phyloP scores from a whole-genome alignment of 1,140 invertebrate genomes.

The Bradynema listronoti region DNA sequence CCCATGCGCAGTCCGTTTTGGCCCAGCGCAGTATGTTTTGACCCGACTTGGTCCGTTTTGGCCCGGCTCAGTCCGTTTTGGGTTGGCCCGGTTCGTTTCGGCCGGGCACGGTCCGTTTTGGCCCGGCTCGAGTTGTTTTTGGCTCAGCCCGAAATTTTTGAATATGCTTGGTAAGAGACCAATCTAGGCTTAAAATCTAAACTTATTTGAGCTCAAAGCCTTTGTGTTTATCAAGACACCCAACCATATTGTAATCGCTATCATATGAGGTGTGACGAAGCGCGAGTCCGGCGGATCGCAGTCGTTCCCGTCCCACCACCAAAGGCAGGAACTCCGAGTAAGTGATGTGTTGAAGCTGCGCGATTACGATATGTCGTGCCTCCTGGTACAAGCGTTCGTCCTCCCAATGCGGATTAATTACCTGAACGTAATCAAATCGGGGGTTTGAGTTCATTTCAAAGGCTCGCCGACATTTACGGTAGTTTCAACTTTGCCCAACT shows the following conservation, averaged over 20 bases:
- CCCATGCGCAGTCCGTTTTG: too few relatives aligned
- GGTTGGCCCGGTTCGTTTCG: too few relatives aligned
- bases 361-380: conserved; percentile 68
- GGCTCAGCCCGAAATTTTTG: too few relatives aligned
- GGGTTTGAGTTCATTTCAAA: too few relatives aligned
- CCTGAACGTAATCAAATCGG: conserved; percentile 8
- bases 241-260: conserved; percentile 52
- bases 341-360: conserved; percentile 56
- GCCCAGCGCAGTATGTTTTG: too few relatives aligned
- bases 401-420: conserved; percentile 79
- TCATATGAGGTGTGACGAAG: conserved; percentile 42
- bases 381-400: conserved; percentile 88
- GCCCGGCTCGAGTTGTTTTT: too few relatives aligned
- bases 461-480: too few relatives aligned
- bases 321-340: conserved; percentile 59
- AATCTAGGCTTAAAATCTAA: background rate
- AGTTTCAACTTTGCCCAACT: too few relatives aligned
- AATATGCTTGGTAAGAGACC: too few relatives aligned
- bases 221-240: background rate
- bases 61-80: too few relatives aligned
- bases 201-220: background rate
- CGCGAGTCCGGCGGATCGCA: conserved; percentile 34
- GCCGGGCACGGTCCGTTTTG: too few relatives aligned
- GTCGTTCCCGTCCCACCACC: conserved; percentile 50
- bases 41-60: too few relatives aligned